Base-by-base conservation (phyloP, 2,888 invertebrate species). In the Helicoverpa assulta region DNA sequence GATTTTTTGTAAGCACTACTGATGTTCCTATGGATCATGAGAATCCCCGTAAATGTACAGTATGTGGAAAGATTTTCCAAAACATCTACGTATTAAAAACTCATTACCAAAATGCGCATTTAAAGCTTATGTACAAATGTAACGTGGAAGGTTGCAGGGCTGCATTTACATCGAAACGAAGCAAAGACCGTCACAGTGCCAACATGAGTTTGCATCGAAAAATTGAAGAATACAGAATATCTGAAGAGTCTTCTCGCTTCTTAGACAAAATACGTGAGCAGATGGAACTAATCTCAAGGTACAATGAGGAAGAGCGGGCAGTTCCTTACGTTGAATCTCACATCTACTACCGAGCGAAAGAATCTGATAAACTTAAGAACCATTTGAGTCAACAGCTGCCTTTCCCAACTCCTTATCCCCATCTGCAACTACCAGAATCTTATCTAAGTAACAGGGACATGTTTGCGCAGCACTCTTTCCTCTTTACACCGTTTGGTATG, bases 61-160 rank as follows among this genome's bases (percentile, higher is more conserved):
- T 98, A 43, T 99, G 99, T 91, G 98, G 98, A 8, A 99, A 99
- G 93, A 96, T 98, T 87, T 99, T 99, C 92, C 98, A 98, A 92
- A 99, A 99, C 89, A 98, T 98, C 86, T 99, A 99, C 89, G 98
- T 98, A 60, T 97, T 99, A 29, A 99, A 99, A 93, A 98, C 98
- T 1, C 99, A 99, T 91, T 99, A 99, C 92, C 99, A 99, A 95
- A 99, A 98, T 92, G 98, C 98, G 12, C 99, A 99, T 93, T 97
- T 99, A 63, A 99, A 99, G 93, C 94, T 99, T 72, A 98, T 99
- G 98, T 99, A 99, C 93, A 98, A 98, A 89, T 99, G 99, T 94
- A 98, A 98, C 86, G 98, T 99, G 33, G 99, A 99, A 80, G 99
- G 99, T 1, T 99, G 99, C 91, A 98, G 98, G 93, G 99, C 99